Evolutionary conservation across 2,888 invertebrate genomes (phyloP).

Genomic region (Athripsodes cinereus): DNA sequence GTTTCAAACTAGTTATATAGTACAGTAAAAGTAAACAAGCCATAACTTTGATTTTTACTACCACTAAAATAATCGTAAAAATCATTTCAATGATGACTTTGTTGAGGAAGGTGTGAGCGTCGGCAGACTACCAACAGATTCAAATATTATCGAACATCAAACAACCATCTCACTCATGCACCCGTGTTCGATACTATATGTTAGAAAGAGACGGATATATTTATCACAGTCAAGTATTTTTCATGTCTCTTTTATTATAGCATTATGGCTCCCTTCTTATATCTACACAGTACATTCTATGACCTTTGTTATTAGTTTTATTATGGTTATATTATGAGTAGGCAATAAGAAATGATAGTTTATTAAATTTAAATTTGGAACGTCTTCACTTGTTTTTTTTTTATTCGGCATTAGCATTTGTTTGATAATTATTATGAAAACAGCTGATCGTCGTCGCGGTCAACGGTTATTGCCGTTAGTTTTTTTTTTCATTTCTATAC

Average conservation of each 20-base stretch:
- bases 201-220: slow-evolving; percentile 9
- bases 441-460: too few relatives aligned
- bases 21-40: slow-evolving; percentile 48
- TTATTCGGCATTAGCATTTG: too few relatives aligned
- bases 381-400: not conserved
- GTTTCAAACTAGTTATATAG: too few relatives aligned
- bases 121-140: not conserved
- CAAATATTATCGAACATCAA: not conserved
- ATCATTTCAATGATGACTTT: slow-evolving; percentile 26
- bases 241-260: slow-evolving; percentile 14
- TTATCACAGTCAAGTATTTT: slow-evolving; percentile 9
- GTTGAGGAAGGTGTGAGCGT: slow-evolving; percentile 22
- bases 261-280: not conserved
- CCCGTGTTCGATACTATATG: not conserved
- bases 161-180: slow-evolving; percentile 6
- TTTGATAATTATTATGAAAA: too few relatives aligned
- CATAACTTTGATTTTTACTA: slow-evolving; percentile 55
- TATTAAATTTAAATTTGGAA: slow-evolving; percentile 10
- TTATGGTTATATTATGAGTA: slow-evolving; percentile 12
- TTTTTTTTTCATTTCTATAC: too few relatives aligned
- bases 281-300: too few relatives aligned
- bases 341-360: slow-evolving; percentile 24
- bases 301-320: too few relatives aligned
- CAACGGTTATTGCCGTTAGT: too few relatives aligned
- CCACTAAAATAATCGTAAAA: slow-evolving; percentile 54